phyloP scores from a whole-genome alignment of 2,888 invertebrate species.

The Diabrotica balteata region DNA sequence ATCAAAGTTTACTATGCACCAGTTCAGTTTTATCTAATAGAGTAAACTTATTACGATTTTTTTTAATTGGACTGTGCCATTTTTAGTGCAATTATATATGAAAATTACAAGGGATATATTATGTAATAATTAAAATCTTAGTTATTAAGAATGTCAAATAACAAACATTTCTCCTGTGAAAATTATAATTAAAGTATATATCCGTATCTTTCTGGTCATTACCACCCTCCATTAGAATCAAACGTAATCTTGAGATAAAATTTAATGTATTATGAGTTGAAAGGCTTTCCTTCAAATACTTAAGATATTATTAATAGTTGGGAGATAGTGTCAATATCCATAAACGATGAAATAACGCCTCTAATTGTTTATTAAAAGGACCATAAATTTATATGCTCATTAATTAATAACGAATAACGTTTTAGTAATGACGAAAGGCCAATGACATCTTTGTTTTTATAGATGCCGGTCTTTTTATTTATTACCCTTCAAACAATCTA shows the following conservation, averaged over 20 bases:
- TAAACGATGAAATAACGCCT: slow-evolving; percentile 13
- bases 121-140: too few relatives aligned
- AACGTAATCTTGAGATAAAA: slow-evolving; percentile 8
- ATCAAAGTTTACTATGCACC: too few relatives aligned
- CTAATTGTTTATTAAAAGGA: slow-evolving; percentile 22
- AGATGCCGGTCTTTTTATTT: background rate
- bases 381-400: slow-evolving; percentile 16
- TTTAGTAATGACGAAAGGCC: slow-evolving; percentile 11
- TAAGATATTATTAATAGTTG: slow-evolving; percentile 9
- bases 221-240: background rate
- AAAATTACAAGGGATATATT: too few relatives aligned
- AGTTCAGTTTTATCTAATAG: too few relatives aligned
- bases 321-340: slow-evolving; percentile 21
- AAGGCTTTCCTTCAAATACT: slow-evolving; percentile 8
- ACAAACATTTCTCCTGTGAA: too few relatives aligned
- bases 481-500: background rate
- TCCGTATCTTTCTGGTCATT: too few relatives aligned
- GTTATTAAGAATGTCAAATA: too few relatives aligned
- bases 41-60: too few relatives aligned
- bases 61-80: too few relatives aligned
- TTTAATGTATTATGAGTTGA: slow-evolving; percentile 1
- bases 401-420: slow-evolving; percentile 12
- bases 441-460: slow-evolving; percentile 4
- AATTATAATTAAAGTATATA: too few relatives aligned
- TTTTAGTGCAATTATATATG: too few relatives aligned